Conservation (phyloP, 2,113 vertebrate species). For the Notarius lentiginosus region DNA sequence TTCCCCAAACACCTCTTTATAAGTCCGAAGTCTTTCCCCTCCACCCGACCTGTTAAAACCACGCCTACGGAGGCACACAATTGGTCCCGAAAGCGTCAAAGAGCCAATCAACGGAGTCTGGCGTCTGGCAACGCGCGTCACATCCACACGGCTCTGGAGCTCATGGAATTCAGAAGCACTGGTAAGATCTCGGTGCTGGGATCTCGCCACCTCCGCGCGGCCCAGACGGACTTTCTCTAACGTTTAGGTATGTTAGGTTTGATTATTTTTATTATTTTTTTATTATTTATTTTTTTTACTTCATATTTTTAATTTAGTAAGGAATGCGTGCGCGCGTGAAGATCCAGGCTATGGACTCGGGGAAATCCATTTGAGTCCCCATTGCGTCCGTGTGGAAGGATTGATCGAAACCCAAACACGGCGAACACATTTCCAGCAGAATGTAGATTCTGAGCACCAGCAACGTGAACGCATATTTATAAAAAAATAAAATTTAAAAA, state of each 20-base stretch:
- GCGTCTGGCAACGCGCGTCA: constrained; percentile 86
- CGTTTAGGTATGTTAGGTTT: constrained; percentile 39
- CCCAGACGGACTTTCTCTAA: constrained; percentile 68
- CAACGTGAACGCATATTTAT: constrained; percentile 57
- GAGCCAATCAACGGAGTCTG: constrained; percentile 96
- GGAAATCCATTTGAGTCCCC: constrained; percentile 72
- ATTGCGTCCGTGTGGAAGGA: constrained; percentile 67
- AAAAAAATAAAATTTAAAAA: constrained; percentile 49
- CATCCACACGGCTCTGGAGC: constrained; percentile 89
- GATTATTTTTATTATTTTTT: neutral
- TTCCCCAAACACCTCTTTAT: constrained; percentile 98
- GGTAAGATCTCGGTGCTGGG: constrained; percentile 87
- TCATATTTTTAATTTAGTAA: constrained; percentile 61
- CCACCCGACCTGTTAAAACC: constrained; percentile 98
- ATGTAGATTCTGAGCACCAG: constrained; percentile 70
- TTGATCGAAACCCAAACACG: constrained; percentile 69
- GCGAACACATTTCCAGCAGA: constrained; percentile 70
- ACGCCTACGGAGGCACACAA: constrained; percentile 96
- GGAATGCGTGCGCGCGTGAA: constrained; percentile 70
- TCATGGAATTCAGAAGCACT: constrained; percentile 88
- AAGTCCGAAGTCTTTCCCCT: constrained; percentile 91
- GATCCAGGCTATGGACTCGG: constrained; percentile 70
- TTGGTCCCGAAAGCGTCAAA: constrained; percentile 99
- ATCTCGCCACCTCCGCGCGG: constrained; percentile 72
- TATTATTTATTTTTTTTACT: neutral